Evolutionary conservation across 2,113 vertebrate species (phyloP).

Genomic region (Drymodes brunneopygia): DNA sequence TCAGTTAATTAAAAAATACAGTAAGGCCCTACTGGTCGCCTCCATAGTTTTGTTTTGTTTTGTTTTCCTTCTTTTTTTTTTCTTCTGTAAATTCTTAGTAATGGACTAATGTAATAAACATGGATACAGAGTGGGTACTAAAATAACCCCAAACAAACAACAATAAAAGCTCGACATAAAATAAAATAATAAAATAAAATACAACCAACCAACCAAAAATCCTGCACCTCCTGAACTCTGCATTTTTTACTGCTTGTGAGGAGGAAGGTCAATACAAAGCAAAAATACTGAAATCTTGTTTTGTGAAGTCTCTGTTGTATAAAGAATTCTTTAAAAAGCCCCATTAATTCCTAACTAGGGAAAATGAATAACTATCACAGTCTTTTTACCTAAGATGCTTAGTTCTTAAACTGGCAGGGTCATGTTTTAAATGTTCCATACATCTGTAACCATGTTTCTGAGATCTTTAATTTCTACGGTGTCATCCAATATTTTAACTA

Average conservation of each 20-base stretch:
- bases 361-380: not conserved
- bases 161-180: not conserved
- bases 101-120: not conserved
- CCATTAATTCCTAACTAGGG: not conserved
- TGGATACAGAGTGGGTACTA: not conserved
- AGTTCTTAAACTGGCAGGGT: not conserved
- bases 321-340: accelerated
- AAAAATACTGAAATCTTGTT: not conserved
- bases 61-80: not conserved
- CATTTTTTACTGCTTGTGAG: not conserved
- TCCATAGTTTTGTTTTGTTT: not conserved
- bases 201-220: not conserved
- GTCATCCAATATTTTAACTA: not conserved
- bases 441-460: not conserved
- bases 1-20: not conserved
- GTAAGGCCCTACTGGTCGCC: not conserved
- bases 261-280: not conserved
- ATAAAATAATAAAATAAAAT: not conserved
- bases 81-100: not conserved
- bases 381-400: not conserved
- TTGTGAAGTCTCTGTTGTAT: not conserved
- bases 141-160: not conserved
- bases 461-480: not conserved
- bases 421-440: not conserved
- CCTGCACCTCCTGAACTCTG: not conserved